Conservation (phyloP, 2,888 invertebrate genomes). For the Steinernema carpocapsae region DNA sequence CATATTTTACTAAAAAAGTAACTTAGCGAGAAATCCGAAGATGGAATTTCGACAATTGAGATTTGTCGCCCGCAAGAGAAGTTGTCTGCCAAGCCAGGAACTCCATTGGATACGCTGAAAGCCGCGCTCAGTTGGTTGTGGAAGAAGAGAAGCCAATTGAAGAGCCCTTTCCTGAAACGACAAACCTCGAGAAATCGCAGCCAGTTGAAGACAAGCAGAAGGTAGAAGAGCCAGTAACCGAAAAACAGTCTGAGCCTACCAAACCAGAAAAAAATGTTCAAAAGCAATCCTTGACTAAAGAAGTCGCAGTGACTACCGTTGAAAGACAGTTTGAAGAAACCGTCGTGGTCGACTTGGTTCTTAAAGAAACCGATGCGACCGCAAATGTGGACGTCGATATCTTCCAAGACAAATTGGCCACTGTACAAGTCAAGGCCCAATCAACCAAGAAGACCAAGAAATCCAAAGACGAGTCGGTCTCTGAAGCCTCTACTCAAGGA, state of each 20-base stretch:
- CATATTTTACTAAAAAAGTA: background rate
- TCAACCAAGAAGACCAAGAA: too few relatives aligned
- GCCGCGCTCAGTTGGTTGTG: conserved; percentile 18
- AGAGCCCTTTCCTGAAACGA: too few relatives aligned
- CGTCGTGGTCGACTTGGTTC: too few relatives aligned
- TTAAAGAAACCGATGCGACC: too few relatives aligned
- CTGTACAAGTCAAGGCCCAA: too few relatives aligned
- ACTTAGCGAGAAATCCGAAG: conserved; percentile 40
- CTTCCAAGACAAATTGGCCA: too few relatives aligned
- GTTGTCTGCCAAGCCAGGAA: conserved; percentile 40
- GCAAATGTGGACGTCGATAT: too few relatives aligned
- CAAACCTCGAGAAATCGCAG: background rate
- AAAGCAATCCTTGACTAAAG: too few relatives aligned
- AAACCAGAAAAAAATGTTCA: too few relatives aligned
- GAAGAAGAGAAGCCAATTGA: conserved; percentile 33
- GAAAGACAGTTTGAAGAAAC: too few relatives aligned
- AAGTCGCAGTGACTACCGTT: too few relatives aligned
- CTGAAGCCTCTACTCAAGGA: conserved; percentile 21
- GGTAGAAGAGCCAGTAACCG: background rate
- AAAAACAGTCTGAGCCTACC: too few relatives aligned
- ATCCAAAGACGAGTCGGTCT: conserved; percentile 1
- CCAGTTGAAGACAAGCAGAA: conserved; percentile 11
- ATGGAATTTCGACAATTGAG: conserved; percentile 39
- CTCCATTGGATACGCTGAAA: conserved; percentile 17
- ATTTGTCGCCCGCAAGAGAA: background rate